phyloP scores from a whole-genome alignment of 2,113 vertebrate species.

The Tachuris rubrigastra region DNA sequence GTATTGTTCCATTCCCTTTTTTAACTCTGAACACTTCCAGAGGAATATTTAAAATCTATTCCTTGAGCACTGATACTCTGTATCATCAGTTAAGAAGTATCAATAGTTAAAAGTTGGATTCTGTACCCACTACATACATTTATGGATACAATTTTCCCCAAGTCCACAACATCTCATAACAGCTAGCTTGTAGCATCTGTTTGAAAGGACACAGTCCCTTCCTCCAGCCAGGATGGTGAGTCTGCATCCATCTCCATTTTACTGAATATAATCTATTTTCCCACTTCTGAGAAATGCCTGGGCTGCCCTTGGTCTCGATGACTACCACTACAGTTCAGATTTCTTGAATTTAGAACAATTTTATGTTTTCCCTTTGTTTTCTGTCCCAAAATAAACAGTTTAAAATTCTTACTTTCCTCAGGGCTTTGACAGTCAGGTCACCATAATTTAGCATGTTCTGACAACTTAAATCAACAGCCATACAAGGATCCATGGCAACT shows the following conservation, averaged over 20 bases:
- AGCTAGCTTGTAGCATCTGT: not conserved
- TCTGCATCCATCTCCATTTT: not conserved
- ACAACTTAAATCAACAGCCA: not conserved
- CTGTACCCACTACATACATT: not conserved
- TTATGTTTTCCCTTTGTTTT: not conserved
- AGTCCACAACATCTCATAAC: not conserved
- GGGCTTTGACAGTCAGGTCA: not conserved
- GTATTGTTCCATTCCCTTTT: not conserved
- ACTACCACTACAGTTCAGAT: not conserved
- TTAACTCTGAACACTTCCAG: not conserved
- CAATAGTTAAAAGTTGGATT: not conserved
- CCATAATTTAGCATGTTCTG: not conserved
- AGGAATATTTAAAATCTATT: not conserved
- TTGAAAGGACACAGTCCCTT: not conserved
- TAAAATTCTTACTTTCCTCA: not conserved
- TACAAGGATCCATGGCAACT: not conserved
- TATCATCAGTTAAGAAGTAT: not conserved
- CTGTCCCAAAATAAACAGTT: not conserved
- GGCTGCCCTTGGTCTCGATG: not conserved
- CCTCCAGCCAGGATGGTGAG: fast-evolving
- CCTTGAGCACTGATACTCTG: not conserved
- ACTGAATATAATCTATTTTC: not conserved
- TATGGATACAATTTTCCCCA: not conserved
- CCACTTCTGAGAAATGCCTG: not conserved
- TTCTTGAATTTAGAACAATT: not conserved